Percentiles rank a stretch among this genome's conserved stretches.
Conservation (phyloP, 2,113 vertebrate genomes). For the Serilophus lunatus region DNA sequence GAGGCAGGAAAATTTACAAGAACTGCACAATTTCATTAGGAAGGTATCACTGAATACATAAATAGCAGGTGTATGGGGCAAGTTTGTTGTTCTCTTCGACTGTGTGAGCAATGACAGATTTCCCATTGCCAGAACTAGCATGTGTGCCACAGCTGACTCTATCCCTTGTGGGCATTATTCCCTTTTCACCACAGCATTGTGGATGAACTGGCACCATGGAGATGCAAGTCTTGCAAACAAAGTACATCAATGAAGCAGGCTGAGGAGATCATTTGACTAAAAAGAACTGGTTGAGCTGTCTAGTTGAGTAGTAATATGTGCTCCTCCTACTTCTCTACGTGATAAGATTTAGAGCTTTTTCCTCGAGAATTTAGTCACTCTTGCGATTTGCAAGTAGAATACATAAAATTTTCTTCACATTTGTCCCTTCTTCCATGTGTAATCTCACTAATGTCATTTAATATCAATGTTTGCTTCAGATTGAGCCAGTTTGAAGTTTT, state of each 20-base stretch:
- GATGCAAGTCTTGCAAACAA: background rate
- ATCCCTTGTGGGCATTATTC: background rate
- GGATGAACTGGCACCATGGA: background rate
- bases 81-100: background rate
- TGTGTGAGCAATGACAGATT: background rate
- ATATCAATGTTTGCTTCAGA: background rate
- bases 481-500: background rate
- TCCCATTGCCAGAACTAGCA: accelerated
- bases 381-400: background rate
- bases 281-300: background rate
- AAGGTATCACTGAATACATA: background rate
- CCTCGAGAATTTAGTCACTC: background rate
- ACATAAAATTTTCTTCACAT: background rate
- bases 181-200: background rate
- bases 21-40: background rate
- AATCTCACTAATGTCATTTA: background rate
- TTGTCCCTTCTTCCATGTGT: background rate
- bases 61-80: background rate
- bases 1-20: background rate
- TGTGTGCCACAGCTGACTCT: background rate
- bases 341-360: background rate
- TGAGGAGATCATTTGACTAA: background rate
- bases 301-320: background rate
- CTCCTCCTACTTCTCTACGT: background rate
- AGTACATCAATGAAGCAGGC: background rate